phyloP scores from a whole-genome alignment of 1,140 invertebrate genomes.

The Battus philenor region DNA sequence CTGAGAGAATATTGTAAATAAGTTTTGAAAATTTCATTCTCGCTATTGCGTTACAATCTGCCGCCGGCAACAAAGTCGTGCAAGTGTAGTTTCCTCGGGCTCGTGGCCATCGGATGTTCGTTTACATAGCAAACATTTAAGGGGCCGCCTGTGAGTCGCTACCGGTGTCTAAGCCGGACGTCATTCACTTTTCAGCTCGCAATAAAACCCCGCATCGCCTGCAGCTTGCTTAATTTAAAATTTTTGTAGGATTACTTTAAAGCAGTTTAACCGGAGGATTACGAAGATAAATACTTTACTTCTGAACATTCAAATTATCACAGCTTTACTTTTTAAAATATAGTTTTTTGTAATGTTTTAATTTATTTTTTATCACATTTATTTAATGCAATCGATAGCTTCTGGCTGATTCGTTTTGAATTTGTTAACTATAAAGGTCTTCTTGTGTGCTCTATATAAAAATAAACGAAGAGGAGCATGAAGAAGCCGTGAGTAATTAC shows the following conservation, averaged over 20 bases:
- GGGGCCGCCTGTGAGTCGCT: neutral
- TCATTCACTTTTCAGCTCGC: conserved; percentile 10
- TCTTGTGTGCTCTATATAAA: too few species aligned
- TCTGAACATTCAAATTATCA: neutral
- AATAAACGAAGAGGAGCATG: too few species aligned
- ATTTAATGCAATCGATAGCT: too few species aligned
- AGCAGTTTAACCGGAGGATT: neutral
- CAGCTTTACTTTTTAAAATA: too few species aligned
- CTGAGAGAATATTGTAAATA: too few species aligned
- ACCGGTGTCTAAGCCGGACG: conserved; percentile 6
- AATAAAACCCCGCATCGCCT: conserved; percentile 9
- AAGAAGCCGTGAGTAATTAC: too few species aligned
- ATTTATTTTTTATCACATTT: too few species aligned
- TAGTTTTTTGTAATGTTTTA: too few species aligned
- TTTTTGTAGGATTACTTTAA: neutral
- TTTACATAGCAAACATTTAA: conserved; percentile 11
- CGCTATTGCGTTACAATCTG: neutral
- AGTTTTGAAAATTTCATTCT: too few species aligned
- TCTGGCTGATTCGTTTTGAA: too few species aligned
- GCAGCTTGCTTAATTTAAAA: conserved; percentile 5
- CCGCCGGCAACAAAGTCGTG: neutral
- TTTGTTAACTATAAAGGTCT: too few species aligned
- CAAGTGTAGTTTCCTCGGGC: neutral
- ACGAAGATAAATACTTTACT: neutral
- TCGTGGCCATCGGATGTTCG: neutral